phyloP scores from a whole-genome alignment of 2,797 vertebrate species.

The Sebastes minor region DNA sequence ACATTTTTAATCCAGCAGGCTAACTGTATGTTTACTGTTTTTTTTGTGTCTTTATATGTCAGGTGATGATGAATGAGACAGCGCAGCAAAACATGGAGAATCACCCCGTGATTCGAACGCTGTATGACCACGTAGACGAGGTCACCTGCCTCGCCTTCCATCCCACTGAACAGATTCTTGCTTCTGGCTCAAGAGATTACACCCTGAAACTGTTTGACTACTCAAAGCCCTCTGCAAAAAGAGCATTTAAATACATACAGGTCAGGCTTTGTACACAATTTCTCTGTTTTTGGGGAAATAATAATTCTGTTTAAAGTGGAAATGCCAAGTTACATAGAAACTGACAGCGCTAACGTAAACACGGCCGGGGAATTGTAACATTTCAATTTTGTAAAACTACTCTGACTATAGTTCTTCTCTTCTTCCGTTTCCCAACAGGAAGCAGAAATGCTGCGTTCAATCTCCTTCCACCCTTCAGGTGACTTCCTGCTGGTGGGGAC shows the following conservation, averaged over 20 bases:
- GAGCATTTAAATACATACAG: conserved; percentile 98
- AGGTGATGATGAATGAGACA: conserved; percentile 99
- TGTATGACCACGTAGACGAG: conserved; percentile 98
- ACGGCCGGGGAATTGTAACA: neutral
- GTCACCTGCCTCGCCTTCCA: conserved; percentile 97
- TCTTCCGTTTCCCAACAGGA: conserved; percentile 80
- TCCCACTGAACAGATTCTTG: conserved; percentile 95
- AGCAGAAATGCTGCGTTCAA: conserved; percentile 97
- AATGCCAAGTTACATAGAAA: neutral
- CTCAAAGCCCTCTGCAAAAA: conserved; percentile 98
- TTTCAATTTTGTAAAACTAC: neutral
- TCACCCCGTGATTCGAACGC: conserved; percentile 95
- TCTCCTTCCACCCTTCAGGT: conserved; percentile 97
- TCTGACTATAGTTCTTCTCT: neutral
- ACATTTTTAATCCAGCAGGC: neutral
- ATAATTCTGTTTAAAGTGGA: neutral
- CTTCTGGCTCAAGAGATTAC: conserved; percentile 96
- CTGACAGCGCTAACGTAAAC: neutral
- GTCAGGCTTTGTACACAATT: conserved; percentile 67
- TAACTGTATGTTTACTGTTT: neutral
- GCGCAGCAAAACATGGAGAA: conserved; percentile 99
- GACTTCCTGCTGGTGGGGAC: conserved; percentile 97
- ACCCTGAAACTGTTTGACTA: conserved; percentile 98
- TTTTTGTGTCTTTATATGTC: neutral
- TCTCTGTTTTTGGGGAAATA: neutral